Percentiles rank a stretch among this genome's conserved stretches.
These are phyloP conservation scores for Daktulosphaira vitifoliae DNA, from an alignment of 1,140 invertebrate genomes.

Conservation along the genomic window DNA sequence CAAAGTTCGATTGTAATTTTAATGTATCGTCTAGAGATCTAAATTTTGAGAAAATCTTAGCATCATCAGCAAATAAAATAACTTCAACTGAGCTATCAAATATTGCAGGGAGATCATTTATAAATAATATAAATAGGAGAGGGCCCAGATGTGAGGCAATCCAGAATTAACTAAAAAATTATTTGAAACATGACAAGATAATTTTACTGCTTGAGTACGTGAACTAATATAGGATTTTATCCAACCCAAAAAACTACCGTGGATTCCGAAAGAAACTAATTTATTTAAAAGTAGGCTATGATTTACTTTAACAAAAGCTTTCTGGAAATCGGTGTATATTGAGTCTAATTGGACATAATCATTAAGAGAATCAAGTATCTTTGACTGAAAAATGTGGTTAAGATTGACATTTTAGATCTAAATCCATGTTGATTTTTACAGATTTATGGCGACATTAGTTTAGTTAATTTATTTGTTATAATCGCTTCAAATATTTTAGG, in stretches of 20 bases:
- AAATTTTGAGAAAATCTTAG: not conserved
- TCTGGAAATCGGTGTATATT: not conserved
- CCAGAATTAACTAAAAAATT: not conserved
- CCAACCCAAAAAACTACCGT: not conserved
- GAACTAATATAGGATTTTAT: not conserved
- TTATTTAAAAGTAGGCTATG: not conserved
- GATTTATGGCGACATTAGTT: not conserved
- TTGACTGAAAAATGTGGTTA: not conserved
- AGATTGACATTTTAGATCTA: not conserved
- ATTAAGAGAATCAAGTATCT: not conserved
- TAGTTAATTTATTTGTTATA: not conserved
- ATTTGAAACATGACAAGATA: not conserved
- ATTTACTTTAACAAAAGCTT: not conserved
- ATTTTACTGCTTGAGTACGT: not conserved
- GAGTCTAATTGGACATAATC: slow-evolving; percentile 1
- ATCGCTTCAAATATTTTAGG: not conserved
- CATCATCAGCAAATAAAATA: not conserved
- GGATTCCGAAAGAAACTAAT: not conserved
- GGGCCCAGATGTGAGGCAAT: not conserved
- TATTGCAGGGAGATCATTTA: not conserved
- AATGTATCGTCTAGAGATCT: not conserved
- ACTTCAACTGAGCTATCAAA: not conserved
- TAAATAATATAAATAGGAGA: not conserved
- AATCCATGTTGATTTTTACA: slow-evolving; percentile 7
- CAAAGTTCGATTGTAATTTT: not conserved